A percentile compares a stretch with the other conserved stretches of the same genome.
Evolutionary conservation across 2,888 invertebrate species (phyloP).

Genomic region (Cataglyphis rosenhaueri): DNA sequence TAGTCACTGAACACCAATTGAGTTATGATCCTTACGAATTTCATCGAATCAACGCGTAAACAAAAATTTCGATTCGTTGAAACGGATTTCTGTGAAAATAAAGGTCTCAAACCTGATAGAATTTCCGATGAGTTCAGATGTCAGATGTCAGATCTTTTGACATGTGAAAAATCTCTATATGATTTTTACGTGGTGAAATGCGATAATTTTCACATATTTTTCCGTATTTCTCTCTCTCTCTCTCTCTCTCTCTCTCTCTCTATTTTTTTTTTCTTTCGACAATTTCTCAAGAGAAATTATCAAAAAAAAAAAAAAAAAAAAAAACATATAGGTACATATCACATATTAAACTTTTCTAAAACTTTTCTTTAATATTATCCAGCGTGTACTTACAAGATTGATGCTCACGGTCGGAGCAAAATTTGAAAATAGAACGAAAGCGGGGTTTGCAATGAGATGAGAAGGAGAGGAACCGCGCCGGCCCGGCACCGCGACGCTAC

Average conservation of each 20-base stretch:
- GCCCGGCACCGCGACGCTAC: constrained; percentile 79
- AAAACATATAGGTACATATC: background rate
- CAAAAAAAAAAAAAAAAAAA: background rate
- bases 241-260: too few species aligned
- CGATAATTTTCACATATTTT: background rate
- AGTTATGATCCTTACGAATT: background rate
- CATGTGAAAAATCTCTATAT: background rate
- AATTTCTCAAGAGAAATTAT: background rate
- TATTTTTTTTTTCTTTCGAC: background rate
- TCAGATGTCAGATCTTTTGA: background rate
- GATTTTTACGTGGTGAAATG: background rate
- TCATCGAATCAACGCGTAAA: background rate
- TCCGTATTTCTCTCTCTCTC: too few species aligned
- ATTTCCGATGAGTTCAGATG: background rate
- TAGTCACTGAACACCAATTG: background rate
- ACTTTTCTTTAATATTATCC: background rate
- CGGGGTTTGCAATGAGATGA: constrained; percentile 29
- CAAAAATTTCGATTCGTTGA: background rate
- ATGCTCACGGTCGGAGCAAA: constrained; percentile 1
- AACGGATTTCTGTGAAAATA: background rate
- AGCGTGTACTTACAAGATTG: constrained; percentile 15
- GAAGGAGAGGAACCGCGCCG: constrained; percentile 72
- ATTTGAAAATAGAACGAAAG: constrained; percentile 29
- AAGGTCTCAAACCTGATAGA: background rate
- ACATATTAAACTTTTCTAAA: background rate